A percentile compares a stretch with the other conserved stretches of the same genome.
phyloP scores from a whole-genome alignment of 2,113 vertebrate species.

The Oceanites oceanicus region DNA sequence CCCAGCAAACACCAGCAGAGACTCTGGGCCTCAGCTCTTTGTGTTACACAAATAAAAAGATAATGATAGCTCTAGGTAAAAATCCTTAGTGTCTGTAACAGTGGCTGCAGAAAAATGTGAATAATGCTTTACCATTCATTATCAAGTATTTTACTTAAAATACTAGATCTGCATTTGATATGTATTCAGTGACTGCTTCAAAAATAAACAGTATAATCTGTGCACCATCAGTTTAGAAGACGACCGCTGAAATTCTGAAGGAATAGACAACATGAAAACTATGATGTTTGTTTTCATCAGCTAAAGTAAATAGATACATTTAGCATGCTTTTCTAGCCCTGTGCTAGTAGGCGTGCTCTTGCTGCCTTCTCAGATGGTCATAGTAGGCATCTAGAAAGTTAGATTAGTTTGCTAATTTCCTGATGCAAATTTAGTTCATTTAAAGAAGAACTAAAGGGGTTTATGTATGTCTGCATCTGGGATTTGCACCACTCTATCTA shows the following conservation, averaged over 20 bases:
- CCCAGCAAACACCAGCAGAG: not conserved
- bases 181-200: not conserved
- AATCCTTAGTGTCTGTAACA: not conserved
- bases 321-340: not conserved
- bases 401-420: not conserved
- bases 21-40: not conserved
- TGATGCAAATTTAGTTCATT: not conserved
- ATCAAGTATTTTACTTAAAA: not conserved
- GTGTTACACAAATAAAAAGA: not conserved
- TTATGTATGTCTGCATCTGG: not conserved
- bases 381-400: not conserved
- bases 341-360: not conserved
- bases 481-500: not conserved
- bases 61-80: not conserved
- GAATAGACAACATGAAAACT: not conserved
- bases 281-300: not conserved
- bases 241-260: not conserved
- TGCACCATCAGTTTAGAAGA: not conserved
- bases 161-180: not conserved
- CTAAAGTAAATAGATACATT: not conserved
- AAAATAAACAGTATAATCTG: not conserved
- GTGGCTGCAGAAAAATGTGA: not conserved
- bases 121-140: not conserved
- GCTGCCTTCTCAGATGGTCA: not conserved
- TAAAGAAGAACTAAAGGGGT: not conserved